These are phyloP conservation scores for Anarhynchus alexandrinus DNA, from an alignment of 2,113 vertebrate species.

Conservation along the genomic window DNA sequence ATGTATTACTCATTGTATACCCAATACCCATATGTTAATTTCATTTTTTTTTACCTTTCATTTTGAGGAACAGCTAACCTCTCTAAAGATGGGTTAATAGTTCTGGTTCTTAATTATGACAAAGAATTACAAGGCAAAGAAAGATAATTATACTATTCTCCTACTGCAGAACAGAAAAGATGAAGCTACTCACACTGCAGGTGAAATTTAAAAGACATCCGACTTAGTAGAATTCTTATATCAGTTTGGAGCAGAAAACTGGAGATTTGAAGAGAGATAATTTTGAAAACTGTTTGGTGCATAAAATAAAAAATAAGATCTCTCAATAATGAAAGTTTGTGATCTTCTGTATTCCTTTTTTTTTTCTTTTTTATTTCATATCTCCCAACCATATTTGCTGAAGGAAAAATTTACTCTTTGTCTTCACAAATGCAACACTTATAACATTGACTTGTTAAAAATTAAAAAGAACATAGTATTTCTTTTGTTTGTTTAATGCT, in stretches of 20 bases:
- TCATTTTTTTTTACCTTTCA: background rate
- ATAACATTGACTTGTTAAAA: background rate
- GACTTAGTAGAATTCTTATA: background rate
- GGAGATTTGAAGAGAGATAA: background rate
- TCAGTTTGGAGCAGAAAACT: background rate
- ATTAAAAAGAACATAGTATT: background rate
- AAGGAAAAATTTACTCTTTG: background rate
- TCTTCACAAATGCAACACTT: background rate
- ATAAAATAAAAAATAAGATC: background rate
- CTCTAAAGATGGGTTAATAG: background rate
- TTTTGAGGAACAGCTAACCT: background rate
- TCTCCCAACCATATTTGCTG: background rate
- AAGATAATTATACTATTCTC: background rate
- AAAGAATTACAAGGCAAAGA: background rate
- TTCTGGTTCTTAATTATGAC: background rate
- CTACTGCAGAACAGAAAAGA: background rate
- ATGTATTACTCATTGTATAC: background rate
- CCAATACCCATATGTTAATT: background rate
- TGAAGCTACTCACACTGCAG: background rate
- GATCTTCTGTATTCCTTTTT: background rate
- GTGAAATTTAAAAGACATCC: background rate
- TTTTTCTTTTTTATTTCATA: background rate
- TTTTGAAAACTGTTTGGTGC: background rate
- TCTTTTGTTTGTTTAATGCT: background rate
- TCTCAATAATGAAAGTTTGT: background rate